Evolutionary conservation across 2,113 vertebrate species (phyloP), one percentile per base, ranked within the genome.

Genomic region (Dunckerocampus dactyliophorus): DNA sequence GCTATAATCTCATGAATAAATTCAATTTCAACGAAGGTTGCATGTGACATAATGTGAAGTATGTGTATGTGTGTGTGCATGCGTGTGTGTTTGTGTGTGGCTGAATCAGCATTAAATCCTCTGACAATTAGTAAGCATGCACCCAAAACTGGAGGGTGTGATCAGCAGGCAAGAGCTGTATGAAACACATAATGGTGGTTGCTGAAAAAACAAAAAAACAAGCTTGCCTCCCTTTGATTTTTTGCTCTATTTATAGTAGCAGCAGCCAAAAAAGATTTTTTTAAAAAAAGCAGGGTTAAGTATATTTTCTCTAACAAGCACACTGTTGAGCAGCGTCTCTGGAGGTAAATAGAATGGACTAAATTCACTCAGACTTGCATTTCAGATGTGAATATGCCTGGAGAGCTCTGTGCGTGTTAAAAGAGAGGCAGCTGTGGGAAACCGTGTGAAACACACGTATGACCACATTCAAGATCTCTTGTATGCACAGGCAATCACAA

Each of bases 221-320:
- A 19, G 17, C 61, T 68, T 63, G 59, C 22, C 49, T 48, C 48
- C 63, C 77, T 86, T 82, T 86, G 79, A 83, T 77, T 72, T 80
- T 86, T 53, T 65, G 42, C 13, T 59, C 77, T 83, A 83, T 86
- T 77, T 80, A 80, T 82, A 81, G 82, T 14, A 77, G 67, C 65
- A 58, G 62, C 51, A 55, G 46, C 2, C 34, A 17, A 14, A 62
- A 20, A 54, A 54, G 63, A 71, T 3, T 28, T 28, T 28, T 28
- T n/a, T n/a, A n/a, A 63, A 63, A 47, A 75, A 63, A 80, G 76
- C 54, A 69, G 63, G 65, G 28, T 56, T 31, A 67, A 73, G 58
- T 81, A 63, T 72, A 64, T 72, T 80, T 64, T 63, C 62, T 64
- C 57, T 71, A 72, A 74, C 79, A 69, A 54, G 69, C 64, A 70